Percentiles rank a stretch among this genome's conserved stretches.
Evolutionary conservation across 2,888 invertebrate genomes (phyloP).

Genomic region (Nesidiocoris tenuis): DNA sequence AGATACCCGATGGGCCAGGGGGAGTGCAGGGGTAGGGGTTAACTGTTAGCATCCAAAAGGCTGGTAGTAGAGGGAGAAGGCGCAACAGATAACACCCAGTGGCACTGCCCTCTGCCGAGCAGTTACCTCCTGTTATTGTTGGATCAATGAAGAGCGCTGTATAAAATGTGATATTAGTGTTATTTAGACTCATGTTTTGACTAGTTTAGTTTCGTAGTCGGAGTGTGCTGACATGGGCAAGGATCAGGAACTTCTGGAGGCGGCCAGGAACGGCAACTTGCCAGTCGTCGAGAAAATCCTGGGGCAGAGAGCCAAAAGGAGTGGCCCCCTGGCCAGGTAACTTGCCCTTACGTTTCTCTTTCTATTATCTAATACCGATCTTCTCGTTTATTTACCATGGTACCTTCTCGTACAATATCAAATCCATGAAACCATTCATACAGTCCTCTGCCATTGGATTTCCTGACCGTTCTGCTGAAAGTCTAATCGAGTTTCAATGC

Average conservation of each 20-base stretch:
- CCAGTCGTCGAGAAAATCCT: slow-evolving; percentile 87
- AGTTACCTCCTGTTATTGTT: slow-evolving; percentile 48
- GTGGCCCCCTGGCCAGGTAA: slow-evolving; percentile 90
- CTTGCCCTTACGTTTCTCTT: background rate
- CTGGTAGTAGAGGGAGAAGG: slow-evolving; percentile 18
- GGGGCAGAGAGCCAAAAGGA: slow-evolving; percentile 83
- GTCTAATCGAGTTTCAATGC: background rate
- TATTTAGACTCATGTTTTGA: slow-evolving; percentile 3
- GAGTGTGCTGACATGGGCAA: slow-evolving; percentile 73
- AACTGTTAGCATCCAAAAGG: slow-evolving; percentile 22
- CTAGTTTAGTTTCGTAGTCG: slow-evolving; percentile 21
- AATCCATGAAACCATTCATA: too few species aligned
- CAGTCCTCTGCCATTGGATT: too few species aligned
- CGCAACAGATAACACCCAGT: slow-evolving; percentile 30
- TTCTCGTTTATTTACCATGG: slow-evolving; percentile 3
- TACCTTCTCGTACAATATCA: too few species aligned
- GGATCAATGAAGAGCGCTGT: slow-evolving; percentile 50
- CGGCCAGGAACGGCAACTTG: slow-evolving; percentile 88
- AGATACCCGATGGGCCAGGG: background rate
- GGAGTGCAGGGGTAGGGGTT: background rate
- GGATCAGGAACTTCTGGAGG: slow-evolving; percentile 94
- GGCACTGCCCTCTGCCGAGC: slow-evolving; percentile 46
- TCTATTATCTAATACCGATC: background rate
- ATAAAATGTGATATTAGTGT: slow-evolving; percentile 44
- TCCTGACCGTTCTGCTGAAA: too few species aligned